Evolutionary conservation across 2,888 invertebrate genomes (phyloP).

Genomic region (Melanostoma mellinum): DNA sequence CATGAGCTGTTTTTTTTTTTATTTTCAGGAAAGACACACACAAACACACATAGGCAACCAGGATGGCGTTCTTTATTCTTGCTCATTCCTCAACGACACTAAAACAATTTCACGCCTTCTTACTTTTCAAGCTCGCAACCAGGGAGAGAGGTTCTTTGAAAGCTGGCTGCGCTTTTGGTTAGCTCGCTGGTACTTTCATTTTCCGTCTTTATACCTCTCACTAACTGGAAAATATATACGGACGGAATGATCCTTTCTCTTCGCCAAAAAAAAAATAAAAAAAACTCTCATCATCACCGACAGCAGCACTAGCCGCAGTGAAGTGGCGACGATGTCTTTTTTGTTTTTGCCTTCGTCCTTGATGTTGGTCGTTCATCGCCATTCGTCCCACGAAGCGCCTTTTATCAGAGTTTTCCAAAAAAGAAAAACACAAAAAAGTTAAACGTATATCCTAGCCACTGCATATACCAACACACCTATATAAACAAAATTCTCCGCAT

Average conservation of each 20-base stretch:
- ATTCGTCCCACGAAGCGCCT: constrained; percentile 37
- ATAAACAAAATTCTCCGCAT: constrained; percentile 66
- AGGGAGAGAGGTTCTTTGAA: constrained; percentile 36
- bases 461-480: constrained; percentile 6
- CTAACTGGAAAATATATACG: constrained; percentile 21
- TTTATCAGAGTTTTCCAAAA: constrained; percentile 54
- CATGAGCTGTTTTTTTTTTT: constrained; percentile 7
- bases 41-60: background rate
- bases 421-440: constrained; percentile 22
- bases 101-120: constrained; percentile 70
- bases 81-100: constrained; percentile 51
- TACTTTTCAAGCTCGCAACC: constrained; percentile 36
- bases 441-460: background rate
- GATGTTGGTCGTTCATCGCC: constrained; percentile 40
- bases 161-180: constrained; percentile 55
- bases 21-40: constrained; percentile 7
- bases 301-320: constrained; percentile 24
- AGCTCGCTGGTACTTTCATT: constrained; percentile 8
- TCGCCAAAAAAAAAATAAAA: constrained; percentile 32
- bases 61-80: background rate
- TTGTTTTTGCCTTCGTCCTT: constrained; percentile 25
- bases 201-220: constrained; percentile 21
- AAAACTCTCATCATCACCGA: constrained; percentile 35
- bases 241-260: constrained; percentile 51
- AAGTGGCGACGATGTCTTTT: constrained; percentile 23